phyloP scores from a whole-genome alignment of 2,797 vertebrate species.

The Micrastur ruficollis region DNA sequence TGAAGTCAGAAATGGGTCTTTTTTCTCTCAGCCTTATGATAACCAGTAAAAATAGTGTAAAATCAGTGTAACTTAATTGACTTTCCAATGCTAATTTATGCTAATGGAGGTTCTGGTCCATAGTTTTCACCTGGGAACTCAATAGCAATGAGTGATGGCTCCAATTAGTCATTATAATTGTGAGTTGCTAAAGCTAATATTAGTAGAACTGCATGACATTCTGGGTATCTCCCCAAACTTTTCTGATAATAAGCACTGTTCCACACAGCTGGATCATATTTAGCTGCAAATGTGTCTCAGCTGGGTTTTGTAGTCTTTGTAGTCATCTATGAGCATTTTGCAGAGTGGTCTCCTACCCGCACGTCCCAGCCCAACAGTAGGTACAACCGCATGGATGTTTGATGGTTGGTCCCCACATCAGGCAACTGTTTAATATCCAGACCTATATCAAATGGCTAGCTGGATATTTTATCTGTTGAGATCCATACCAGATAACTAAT shows the following conservation, averaged over 20 bases:
- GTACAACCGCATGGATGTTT: not conserved
- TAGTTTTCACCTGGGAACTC: conserved; percentile 68
- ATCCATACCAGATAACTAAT: not conserved
- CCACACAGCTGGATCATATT: not conserved
- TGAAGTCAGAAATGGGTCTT: not conserved
- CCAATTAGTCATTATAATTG: conserved; percentile 62
- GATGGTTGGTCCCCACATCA: not conserved
- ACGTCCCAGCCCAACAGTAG: accelerated
- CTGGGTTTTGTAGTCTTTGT: not conserved
- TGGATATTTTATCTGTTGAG: not conserved
- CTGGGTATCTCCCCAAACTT: conserved; percentile 56
- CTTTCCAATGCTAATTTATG: conserved; percentile 65
- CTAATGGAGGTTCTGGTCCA: conserved; percentile 62
- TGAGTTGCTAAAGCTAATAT: conserved; percentile 62
- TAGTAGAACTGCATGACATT: conserved; percentile 39
- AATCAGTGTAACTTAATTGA: conserved; percentile 67
- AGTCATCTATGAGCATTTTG: not conserved
- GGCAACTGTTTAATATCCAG: not conserved
- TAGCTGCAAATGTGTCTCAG: not conserved
- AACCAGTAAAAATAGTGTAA: conserved; percentile 57
- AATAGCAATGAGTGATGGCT: conserved; percentile 60
- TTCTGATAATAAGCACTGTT: not conserved
- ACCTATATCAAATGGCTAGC: not conserved
- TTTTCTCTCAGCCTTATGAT: not conserved
- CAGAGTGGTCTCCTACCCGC: not conserved